phyloP scores from a whole-genome alignment of 1,140 invertebrate species.

The Trichomalopsis sarcophagae region DNA sequence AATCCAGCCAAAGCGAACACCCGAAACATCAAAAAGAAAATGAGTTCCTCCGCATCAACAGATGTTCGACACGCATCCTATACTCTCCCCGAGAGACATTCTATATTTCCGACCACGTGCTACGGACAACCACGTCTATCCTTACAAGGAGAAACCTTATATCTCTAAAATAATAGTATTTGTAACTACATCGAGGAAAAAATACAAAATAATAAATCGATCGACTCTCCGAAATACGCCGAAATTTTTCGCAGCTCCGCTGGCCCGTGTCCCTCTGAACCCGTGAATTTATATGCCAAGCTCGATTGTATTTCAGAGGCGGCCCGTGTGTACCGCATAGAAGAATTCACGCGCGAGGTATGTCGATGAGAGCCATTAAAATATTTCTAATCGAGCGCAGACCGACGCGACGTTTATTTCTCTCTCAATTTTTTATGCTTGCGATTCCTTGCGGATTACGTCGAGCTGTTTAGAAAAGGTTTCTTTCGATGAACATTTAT shows the following conservation, averaged over 20 bases:
- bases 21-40: background rate
- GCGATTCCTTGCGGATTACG: background rate
- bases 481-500: slow-evolving; percentile 10
- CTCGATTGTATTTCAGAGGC: slow-evolving; percentile 15
- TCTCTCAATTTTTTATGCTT: slow-evolving; percentile 46
- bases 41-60: background rate
- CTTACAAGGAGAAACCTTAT: background rate
- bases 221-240: too few relatives aligned
- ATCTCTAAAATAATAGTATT: background rate
- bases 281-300: slow-evolving; percentile 19
- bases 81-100: background rate
- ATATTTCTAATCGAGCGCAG: slow-evolving; percentile 61
- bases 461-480: background rate
- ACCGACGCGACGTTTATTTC: slow-evolving; percentile 39
- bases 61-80: background rate
- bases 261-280: background rate
- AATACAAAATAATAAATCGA: background rate
- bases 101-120: background rate
- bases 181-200: background rate
- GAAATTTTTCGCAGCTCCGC: background rate
- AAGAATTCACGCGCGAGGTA: slow-evolving; percentile 15
- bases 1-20: background rate
- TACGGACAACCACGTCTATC: too few relatives aligned
- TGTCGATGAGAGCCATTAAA: slow-evolving; percentile 59
- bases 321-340: background rate